Conservation (phyloP, 2,797 vertebrate species). For the Acomys russatus region DNA sequence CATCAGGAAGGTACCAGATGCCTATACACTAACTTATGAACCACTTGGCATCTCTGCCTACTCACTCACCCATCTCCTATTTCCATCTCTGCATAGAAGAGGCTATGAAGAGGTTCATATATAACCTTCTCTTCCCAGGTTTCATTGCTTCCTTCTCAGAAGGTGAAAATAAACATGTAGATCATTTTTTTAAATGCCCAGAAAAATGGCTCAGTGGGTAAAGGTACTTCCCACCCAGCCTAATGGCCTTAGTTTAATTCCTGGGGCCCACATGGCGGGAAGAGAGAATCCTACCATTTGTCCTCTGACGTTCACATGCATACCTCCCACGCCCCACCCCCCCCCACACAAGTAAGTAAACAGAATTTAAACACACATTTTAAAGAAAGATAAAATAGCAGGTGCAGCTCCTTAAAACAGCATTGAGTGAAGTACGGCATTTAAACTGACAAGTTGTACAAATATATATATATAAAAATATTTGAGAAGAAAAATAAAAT, state of each 20-base stretch:
- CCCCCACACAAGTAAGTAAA: not conserved
- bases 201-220: too few species aligned
- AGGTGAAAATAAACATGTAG: conserved; percentile 45
- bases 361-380: not conserved
- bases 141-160: conserved; percentile 43
- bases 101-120: not conserved
- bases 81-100: not conserved
- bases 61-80: not conserved
- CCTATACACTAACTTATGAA: not conserved
- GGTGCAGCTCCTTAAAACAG: conserved; percentile 49
- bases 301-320: not conserved
- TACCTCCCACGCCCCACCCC: not conserved
- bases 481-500: conserved; percentile 24
- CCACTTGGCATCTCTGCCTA: not conserved
- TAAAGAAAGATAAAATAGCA: conserved; percentile 1
- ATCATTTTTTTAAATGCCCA: not conserved
- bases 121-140: not conserved
- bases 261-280: not conserved
- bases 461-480: not conserved
- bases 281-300: not conserved
- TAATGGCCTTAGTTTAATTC: not conserved
- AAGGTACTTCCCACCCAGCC: not conserved
- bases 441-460: conserved; percentile 52
- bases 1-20: not conserved
- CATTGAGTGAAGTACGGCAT: conserved; percentile 36